Evolutionary conservation across 2,797 vertebrate genomes (phyloP), one percentile per base, ranked within the genome.

Genomic region (Lepidocolaptes lacrymiger): DNA sequence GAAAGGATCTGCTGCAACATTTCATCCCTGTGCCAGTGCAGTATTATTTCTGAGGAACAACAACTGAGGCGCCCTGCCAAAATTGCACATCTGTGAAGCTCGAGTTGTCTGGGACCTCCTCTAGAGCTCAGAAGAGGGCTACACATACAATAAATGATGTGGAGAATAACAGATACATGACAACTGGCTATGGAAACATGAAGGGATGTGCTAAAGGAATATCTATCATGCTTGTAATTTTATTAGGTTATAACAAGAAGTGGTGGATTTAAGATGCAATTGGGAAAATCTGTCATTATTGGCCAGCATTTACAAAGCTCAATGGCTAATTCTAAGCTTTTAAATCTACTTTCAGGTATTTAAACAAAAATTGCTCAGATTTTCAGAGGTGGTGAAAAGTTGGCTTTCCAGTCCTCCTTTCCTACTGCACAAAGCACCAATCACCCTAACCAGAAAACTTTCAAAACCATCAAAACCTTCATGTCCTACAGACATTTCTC

Each of bases 351-450:
- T 81, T 58, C 66, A 77, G 19, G 24, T 74, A 62, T 82, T 74
- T 48, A 75, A 28, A 74, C 49, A 74, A 91, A 88, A 95, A 72
- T 12, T 26, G 4, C 62, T 64, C 54, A 32, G 7, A 3, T 64
- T 97, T 96, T 80, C 68, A 75, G 81, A 83, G 43, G 49, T 73
- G 62, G 16, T 89, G 81, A 96, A 95, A 95, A 95, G 61, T 54
- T 91, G 36, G 27, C 34, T 88, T 77, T 69, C 22, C 34, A 49
- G 8, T 26, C 12, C 6, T 66, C 5, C 14, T 74, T 85, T 82
- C 59, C 41, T 80, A 20, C 14, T 43, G 17, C n/a, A 85, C 18
- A 46, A 92, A 92, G 43, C 8, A 75, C 28, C 64, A 74, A 73
- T 64, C 16, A 55, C 12, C 4, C 15, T 51, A 68, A 85, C 72